These are phyloP conservation scores for Deroptyus accipitrinus DNA, from an alignment of 2,113 vertebrate genomes.

Conservation along the genomic window DNA sequence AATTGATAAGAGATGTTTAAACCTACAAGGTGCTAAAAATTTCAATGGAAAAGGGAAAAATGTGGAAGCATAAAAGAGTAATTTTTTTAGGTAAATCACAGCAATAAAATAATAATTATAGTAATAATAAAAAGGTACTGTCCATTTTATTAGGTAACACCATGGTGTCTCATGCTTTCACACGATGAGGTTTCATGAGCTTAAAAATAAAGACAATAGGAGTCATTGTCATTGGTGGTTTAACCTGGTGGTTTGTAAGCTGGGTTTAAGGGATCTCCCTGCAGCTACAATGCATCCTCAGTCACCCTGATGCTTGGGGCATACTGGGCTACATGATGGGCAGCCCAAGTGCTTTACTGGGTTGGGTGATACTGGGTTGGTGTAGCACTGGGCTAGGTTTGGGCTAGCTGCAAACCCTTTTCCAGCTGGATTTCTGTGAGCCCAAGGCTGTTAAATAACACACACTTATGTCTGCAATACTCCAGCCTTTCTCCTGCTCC, in stretches of 20 bases:
- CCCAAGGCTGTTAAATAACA: not conserved
- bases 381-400: not conserved
- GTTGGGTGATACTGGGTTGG: accelerated
- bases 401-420: not conserved
- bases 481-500: not conserved
- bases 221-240: not conserved
- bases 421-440: not conserved
- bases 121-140: not conserved
- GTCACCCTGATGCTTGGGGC: not conserved
- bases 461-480: not conserved
- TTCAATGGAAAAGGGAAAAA: not conserved
- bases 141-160: not conserved
- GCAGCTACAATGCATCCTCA: not conserved
- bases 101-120: not conserved
- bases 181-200: not conserved
- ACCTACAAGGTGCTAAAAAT: not conserved
- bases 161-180: accelerated
- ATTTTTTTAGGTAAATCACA: not conserved
- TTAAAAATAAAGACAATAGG: not conserved
- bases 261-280: not conserved
- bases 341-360: not conserved
- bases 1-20: constrained; percentile 24
- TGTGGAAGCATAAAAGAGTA: not conserved
- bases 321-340: accelerated
- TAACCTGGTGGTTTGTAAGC: not conserved